phyloP scores from a whole-genome alignment of 2,113 vertebrate species.

The Fregata magnificens region DNA sequence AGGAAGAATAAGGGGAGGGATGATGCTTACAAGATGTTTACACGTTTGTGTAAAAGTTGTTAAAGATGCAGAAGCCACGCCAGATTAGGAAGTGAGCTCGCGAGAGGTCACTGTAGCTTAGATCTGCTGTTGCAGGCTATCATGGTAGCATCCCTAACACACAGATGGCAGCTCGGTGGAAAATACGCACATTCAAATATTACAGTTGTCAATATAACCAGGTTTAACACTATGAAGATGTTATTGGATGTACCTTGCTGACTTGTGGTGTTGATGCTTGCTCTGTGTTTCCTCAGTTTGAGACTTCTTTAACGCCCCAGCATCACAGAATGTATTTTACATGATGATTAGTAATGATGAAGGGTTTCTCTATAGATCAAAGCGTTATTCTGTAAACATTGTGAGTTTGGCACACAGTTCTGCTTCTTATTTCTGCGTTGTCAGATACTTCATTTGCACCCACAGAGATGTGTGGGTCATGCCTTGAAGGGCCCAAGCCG shows the following conservation, averaged over 20 bases:
- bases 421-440: neutral
- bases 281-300: neutral
- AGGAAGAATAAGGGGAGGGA: neutral
- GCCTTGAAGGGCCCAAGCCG: neutral
- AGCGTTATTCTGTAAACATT: neutral
- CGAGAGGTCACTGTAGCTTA: neutral
- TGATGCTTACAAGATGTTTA: neutral
- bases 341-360: neutral
- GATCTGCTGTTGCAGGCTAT: neutral
- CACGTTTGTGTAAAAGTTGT: neutral
- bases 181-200: neutral
- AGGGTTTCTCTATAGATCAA: neutral
- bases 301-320: neutral
- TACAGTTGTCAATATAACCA: neutral
- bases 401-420: neutral
- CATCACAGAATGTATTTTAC: neutral
- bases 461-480: neutral
- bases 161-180: neutral
- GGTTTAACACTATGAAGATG: neutral
- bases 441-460: neutral
- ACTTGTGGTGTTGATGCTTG: neutral
- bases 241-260: neutral
- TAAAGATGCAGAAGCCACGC: neutral
- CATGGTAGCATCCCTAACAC: neutral
- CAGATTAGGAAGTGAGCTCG: neutral